Percentiles rank a stretch among this genome's conserved stretches.
Conservation (phyloP, 2,888 invertebrate species). For the Campaea margaritaria region DNA sequence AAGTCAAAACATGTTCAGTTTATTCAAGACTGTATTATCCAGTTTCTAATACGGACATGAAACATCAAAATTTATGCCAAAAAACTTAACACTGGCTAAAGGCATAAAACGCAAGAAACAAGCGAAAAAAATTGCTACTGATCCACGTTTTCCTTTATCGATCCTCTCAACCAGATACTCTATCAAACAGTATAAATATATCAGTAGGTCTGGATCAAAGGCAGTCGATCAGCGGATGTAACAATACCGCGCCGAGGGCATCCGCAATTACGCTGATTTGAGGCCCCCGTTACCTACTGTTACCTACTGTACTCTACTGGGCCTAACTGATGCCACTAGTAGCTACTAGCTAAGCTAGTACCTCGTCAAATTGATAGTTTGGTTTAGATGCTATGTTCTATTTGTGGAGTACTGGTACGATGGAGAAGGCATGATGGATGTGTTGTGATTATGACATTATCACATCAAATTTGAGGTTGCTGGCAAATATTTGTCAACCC, state of each 20-base stretch:
- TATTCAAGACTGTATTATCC: no score
- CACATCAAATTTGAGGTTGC: no score
- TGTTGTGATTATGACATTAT: no score
- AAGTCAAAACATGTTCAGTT: no score
- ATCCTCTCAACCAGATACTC: conserved; percentile 1
- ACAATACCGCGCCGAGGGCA: conserved; percentile 58
- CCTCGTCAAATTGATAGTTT: background rate
- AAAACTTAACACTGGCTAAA: no score
- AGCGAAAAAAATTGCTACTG: no score
- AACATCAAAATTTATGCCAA: no score
- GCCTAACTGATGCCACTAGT: conserved; percentile 32
- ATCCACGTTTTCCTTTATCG: background rate
- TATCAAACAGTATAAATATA: conserved; percentile 7
- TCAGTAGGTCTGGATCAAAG: conserved; percentile 41
- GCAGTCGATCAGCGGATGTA: conserved; percentile 55
- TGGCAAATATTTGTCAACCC: background rate
- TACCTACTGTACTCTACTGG: conserved; percentile 5
- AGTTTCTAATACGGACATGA: no score
- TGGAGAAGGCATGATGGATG: no score
- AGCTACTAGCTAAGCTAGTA: background rate
- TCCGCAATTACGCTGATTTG: conserved; percentile 72
- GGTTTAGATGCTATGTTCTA: background rate
- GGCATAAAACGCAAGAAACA: no score
- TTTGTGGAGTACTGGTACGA: background rate
- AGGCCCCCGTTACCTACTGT: conserved; percentile 58